phyloP scores from a whole-genome alignment of 2,797 vertebrate species.

The Malacoctenus gilli region DNA sequence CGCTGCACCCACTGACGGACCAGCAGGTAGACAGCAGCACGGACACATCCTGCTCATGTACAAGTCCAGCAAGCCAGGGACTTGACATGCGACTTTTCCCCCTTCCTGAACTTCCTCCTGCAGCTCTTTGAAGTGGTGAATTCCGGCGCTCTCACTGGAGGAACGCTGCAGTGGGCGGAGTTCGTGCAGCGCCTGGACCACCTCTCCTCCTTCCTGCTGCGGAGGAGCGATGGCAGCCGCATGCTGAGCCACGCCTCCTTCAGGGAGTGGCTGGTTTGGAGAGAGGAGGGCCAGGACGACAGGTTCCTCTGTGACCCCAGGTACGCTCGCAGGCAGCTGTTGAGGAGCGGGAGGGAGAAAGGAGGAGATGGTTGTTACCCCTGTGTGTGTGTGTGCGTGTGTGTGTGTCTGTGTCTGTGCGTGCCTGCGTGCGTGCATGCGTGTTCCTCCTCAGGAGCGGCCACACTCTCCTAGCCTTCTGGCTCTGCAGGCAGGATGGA shows the following conservation, averaged over 20 bases:
- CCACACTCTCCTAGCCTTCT: conserved; percentile 96
- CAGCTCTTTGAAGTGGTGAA: conserved; percentile 88
- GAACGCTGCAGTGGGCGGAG: conserved; percentile 89
- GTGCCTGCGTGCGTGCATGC: too few relatives aligned
- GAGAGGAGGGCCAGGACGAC: conserved; percentile 97
- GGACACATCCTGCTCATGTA: too few relatives aligned
- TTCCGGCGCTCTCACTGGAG: conserved; percentile 87
- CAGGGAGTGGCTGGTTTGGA: conserved; percentile 97
- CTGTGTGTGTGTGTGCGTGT: conserved; percentile 4
- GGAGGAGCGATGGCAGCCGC: conserved; percentile 89
- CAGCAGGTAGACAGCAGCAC: conserved; percentile 89
- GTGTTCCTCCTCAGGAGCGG: conserved; percentile 93
- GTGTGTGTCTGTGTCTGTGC: neutral
- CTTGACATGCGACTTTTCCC: too few relatives aligned
- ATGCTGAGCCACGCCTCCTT: conserved; percentile 98
- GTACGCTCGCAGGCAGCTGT: conserved; percentile 76
- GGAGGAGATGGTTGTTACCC: neutral
- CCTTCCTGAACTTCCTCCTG: too few relatives aligned
- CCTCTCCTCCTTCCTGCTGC: conserved; percentile 92
- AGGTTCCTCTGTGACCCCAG: conserved; percentile 97
- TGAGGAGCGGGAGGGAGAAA: neutral
- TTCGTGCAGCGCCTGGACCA: conserved; percentile 94
- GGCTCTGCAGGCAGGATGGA: conserved; percentile 94
- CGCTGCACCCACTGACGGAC: conserved; percentile 94
- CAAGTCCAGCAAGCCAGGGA: too few relatives aligned